These are phyloP conservation scores for Lepus europaeus DNA, from an alignment of 2,113 vertebrate species.

Conservation along the genomic window DNA sequence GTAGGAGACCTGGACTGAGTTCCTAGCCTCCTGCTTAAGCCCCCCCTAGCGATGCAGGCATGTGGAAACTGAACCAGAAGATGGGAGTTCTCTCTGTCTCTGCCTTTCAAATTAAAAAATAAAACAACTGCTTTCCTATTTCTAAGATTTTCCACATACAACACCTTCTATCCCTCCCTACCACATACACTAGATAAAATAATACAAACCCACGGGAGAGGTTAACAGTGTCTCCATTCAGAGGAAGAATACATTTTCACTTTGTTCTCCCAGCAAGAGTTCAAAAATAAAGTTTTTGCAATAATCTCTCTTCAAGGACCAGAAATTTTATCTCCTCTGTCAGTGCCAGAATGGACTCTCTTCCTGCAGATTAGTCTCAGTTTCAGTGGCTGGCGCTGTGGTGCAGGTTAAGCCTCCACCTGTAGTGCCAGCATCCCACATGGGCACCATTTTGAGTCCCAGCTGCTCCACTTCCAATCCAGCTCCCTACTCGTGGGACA, in stretches of 20 bases:
- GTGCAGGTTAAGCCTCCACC: no score
- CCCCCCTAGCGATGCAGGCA: no score
- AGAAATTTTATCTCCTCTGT: background rate
- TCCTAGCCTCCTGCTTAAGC: no score
- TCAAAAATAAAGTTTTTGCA: slow-evolving; percentile 30
- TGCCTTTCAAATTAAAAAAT: background rate
- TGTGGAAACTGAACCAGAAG: no score
- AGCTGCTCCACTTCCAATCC: no score
- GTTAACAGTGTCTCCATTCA: background rate
- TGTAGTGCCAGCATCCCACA: no score
- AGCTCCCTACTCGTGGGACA: no score
- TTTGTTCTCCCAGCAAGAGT: background rate
- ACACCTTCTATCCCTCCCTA: background rate
- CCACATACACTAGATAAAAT: background rate
- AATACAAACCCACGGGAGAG: background rate
- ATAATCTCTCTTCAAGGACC: background rate
- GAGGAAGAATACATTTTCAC: background rate
- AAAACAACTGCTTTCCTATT: background rate
- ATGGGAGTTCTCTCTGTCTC: no score
- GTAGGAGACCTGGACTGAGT: no score
- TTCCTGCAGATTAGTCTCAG: background rate
- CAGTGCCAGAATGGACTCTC: background rate
- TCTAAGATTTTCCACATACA: background rate
- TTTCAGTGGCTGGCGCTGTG: no score
- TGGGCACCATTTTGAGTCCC: no score